A percentile compares a stretch with the other conserved stretches of the same genome.
Conservation (phyloP, 2,113 vertebrate genomes). For the Colossoma macropomum region DNA sequence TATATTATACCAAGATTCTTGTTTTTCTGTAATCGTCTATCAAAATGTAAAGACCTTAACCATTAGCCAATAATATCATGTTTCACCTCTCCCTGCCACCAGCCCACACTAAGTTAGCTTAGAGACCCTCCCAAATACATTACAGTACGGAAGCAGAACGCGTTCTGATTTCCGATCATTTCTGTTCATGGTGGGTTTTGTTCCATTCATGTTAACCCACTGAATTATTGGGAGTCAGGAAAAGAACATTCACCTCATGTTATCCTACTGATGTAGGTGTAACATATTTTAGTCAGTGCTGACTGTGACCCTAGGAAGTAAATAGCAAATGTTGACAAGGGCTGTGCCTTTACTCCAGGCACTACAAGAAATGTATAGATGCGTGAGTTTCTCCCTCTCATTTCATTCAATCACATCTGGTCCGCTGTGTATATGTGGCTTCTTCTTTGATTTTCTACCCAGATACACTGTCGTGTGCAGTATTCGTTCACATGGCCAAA, state of each 20-base stretch:
- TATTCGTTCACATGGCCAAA: conserved; percentile 8
- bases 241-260: background rate
- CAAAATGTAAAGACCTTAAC: too few species aligned
- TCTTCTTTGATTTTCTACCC: conserved; percentile 9
- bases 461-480: conserved; percentile 11
- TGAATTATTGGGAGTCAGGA: too few species aligned
- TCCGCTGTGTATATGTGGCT: conserved; percentile 7
- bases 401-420: background rate
- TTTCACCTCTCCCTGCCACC: too few species aligned
- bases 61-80: too few species aligned
- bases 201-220: too few species aligned
- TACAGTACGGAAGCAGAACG: too few species aligned
- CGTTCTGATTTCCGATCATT: too few species aligned
- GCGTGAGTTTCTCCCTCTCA: background rate
- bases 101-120: too few species aligned
- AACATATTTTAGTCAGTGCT: background rate
- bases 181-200: too few species aligned
- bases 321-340: background rate
- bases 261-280: background rate
- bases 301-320: background rate
- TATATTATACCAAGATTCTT: too few species aligned
- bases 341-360: background rate
- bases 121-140: too few species aligned
- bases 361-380: background rate
- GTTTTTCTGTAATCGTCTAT: too few species aligned